phyloP scores from a whole-genome alignment of 2,797 vertebrate genomes.

The Amphiprion clarkii region DNA sequence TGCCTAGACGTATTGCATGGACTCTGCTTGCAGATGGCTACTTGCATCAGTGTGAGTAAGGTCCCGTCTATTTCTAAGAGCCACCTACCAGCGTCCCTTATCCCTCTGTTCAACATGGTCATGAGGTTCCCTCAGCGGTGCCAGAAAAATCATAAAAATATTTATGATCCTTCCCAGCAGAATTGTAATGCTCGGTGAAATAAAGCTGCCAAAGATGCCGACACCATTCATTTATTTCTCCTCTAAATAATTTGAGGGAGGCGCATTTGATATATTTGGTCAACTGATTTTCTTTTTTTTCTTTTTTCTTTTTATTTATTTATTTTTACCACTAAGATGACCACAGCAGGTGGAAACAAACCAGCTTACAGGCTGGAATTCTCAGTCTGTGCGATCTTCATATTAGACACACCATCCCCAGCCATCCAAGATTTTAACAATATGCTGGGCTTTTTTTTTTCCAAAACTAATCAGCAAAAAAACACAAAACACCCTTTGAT shows the following conservation, averaged over 20 bases:
- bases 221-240: constrained; percentile 3
- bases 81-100: constrained; percentile 45
- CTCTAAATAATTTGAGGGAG: neutral
- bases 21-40: constrained; percentile 39
- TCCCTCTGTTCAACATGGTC: constrained; percentile 27
- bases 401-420: constrained; percentile 24
- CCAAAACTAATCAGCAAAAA: constrained; percentile 58
- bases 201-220: constrained; percentile 21
- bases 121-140: constrained; percentile 24
- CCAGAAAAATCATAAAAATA: constrained; percentile 56
- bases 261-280: neutral
- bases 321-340: neutral
- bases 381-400: neutral
- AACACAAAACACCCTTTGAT: constrained; percentile 48
- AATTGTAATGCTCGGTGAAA: constrained; percentile 19
- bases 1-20: constrained; percentile 44
- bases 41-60: constrained; percentile 36
- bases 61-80: constrained; percentile 41
- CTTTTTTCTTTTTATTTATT: neutral
- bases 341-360: neutral
- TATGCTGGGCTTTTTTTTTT: constrained; percentile 8
- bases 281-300: constrained; percentile 1
- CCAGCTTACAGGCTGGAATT: neutral
- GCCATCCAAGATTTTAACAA: constrained; percentile 48
- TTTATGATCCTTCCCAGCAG: constrained; percentile 40